Evolutionary conservation across 64 coral and sea anemone genomes (phyloP), one percentile per base, ranked within the genome.

Genomic region (Dendrophyllia cribrosa): DNA sequence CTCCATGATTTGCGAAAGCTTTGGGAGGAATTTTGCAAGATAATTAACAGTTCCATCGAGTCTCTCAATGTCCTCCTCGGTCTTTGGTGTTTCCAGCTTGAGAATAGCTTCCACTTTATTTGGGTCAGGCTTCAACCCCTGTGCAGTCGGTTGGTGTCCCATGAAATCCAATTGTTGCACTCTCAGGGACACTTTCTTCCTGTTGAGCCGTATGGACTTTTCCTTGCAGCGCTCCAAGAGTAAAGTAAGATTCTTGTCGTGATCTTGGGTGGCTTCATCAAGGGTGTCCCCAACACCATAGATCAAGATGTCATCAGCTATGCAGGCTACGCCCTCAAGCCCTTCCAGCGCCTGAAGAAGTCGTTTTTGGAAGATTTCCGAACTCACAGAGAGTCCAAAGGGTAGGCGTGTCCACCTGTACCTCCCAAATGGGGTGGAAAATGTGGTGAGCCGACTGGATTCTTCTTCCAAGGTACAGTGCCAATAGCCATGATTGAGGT

Each of bases 231-330:
- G 21, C 0, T 25, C 4, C 9, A 73, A 73, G 0, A 73, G 70
- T 73, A 25, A 73, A 14, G 25, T 47, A 45, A 73, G 43, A 25
- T 73, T 73, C 26, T 45, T 43, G 6, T 73, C 70, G 16, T 73
- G 70, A 45, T 73, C 70, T 45, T 14, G 6, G 7, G 70, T 73
- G 15, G 61, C 61, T 20, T 68, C 66, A 45, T 76, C 74, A 52
- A 52, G 45, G 19, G 74, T 70, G 48, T 77, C 87, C 15, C 71
- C 26, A 58, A 68, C 77, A 0, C 92, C 92, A 22, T 79, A 58
- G 51, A 88, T 67, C 17, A 93, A 74, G n/a, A 86, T 94, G 67
- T 94, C 67, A 62, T 94, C 92, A 7, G 72, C 68, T 52, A 89
- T 74, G 51, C 78, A 87, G 56, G 51, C 44, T 21, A 94, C 19